A percentile compares a stretch with the other conserved stretches of the same genome.
Evolutionary conservation across 2,797 vertebrate species (phyloP).

Genomic region (Erpetoichthys calabaricus): DNA sequence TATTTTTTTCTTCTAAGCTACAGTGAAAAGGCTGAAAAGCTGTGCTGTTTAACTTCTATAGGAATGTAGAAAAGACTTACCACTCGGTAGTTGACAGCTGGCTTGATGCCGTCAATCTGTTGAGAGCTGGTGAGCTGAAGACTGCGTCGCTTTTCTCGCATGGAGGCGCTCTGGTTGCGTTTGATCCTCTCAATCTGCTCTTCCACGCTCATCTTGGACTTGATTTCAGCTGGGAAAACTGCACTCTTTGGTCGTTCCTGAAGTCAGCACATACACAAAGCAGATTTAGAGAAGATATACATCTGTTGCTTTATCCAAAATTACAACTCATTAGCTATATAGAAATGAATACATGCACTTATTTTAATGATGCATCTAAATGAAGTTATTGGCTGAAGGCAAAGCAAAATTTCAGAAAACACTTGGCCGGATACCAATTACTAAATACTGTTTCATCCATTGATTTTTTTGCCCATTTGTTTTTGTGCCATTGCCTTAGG

Average conservation of each 20-base stretch:
- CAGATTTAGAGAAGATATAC: background rate
- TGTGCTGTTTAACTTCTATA: background rate
- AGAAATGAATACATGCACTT: no score
- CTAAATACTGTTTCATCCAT: no score
- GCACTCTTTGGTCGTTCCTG: conserved; percentile 85
- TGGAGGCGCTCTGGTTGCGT: conserved; percentile 74
- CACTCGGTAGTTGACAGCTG: conserved; percentile 67
- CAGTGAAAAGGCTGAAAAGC: no score
- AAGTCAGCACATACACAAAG: background rate
- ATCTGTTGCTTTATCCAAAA: no score
- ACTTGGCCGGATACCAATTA: no score
- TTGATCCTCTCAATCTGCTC: conserved; percentile 85
- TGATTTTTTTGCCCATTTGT: no score
- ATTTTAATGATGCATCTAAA: no score
- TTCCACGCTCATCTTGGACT: conserved; percentile 86
- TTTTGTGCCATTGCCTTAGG: no score
- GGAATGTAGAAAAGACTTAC: conserved; percentile 35
- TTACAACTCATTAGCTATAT: no score
- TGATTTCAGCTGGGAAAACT: conserved; percentile 61
- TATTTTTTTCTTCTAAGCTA: no score
- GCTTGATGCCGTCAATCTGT: conserved; percentile 33
- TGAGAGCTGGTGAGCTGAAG: conserved; percentile 69
- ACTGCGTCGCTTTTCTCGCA: conserved; percentile 79
- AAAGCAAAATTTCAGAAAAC: no score
- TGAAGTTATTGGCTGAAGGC: no score